These are phyloP conservation scores for Peromyscus nudipes DNA, from an alignment of 2,797 vertebrate species.

Conservation along the genomic window DNA sequence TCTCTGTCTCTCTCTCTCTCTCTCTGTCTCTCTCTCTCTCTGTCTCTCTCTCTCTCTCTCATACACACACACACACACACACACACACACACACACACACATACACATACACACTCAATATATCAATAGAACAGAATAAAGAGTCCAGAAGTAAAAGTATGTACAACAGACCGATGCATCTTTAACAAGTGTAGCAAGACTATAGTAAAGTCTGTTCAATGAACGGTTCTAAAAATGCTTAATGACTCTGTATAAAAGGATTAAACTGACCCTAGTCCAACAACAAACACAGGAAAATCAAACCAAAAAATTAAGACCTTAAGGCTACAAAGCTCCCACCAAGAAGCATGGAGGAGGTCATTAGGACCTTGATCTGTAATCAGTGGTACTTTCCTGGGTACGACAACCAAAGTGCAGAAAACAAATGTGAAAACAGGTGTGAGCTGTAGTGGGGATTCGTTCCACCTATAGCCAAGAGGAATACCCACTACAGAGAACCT, in stretches of 20 bases:
- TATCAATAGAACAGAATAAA: not conserved
- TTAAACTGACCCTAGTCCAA: not conserved
- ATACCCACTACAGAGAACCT: not conserved
- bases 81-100: no score
- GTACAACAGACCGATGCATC: not conserved
- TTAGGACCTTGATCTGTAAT: not conserved
- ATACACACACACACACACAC: not conserved
- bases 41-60: no score
- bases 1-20: no score
- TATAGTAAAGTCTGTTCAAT: not conserved
- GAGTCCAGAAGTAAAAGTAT: not conserved
- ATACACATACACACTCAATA: not conserved
- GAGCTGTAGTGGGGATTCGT: no score
- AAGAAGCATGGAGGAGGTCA: not conserved
- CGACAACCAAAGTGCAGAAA: not conserved
- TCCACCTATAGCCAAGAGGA: no score
- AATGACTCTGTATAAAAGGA: not conserved
- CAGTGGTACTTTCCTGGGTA: not conserved
- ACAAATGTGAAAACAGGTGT: not conserved
- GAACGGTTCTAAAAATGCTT: not conserved
- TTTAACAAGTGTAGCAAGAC: not conserved
- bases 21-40: no score
- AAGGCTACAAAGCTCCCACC: not conserved
- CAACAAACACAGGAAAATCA: not conserved
- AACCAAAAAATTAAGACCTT: not conserved